Base-by-base conservation (phyloP, 2,888 invertebrate species). In the Chloroclysta siterata region DNA sequence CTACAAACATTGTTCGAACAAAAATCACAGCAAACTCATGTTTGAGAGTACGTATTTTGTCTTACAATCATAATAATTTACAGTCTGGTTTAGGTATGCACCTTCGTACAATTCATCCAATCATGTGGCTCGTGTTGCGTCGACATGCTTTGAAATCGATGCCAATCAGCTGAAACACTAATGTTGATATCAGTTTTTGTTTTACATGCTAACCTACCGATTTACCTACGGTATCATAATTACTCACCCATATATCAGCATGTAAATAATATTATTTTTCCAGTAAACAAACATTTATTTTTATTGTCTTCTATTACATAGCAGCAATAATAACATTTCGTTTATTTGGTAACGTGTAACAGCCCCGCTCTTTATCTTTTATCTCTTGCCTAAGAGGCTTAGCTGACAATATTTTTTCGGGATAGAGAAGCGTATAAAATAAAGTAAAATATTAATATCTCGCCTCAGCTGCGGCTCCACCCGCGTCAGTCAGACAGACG, bases 401-500 rank as follows among this genome's bases (percentile, higher is more conserved):
- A 47, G 8, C 44, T 36, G 39, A 53, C 15, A 55, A 60, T 47
- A 28, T 47, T 53, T 53, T 47, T 53, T 44, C 17, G 29, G 58
- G 33, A 39, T 39, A 39, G 36, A 44, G 41, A 42, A 42, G n/a
- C 29, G 63, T 54, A 51, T 54, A 44, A 41, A 59, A 36, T 28
- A 54, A 57, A 58, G 52, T 46, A 60, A 72, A 72, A 56, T 56
- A 56, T 56, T 54, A 53, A 59, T 53, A 60, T 48, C 42, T 42
- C 41, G 60, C 74, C 76, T 75, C 76, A 79, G 77, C 77, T 77
- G 77, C 51, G 67, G 77, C 74, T 78, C 72, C 73, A 83, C 85
- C 82, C 83, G 76, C 74, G 80, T 85, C 84, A 82, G 53, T 28
- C 48, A 66, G 79, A 80, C 81, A 72, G 83, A 76, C 80, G 69